Evolutionary conservation across 2,113 vertebrate species (phyloP), one percentile per base, ranked within the genome.

Genomic region (Asarcornis scutulata): DNA sequence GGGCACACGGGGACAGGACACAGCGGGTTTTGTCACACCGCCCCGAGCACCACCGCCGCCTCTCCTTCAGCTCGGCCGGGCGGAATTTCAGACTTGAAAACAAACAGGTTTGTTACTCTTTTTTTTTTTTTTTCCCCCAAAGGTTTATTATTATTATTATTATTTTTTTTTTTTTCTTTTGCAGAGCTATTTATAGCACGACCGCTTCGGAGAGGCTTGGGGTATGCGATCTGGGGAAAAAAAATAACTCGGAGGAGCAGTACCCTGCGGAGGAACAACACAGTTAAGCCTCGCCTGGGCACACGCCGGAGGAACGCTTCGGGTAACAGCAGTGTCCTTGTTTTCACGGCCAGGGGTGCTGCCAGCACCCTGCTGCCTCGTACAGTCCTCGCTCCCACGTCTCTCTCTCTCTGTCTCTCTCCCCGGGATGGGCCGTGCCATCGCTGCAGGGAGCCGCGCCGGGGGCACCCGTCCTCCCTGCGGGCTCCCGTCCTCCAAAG

Each of bases 271-370:
- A 86, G 89, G 85, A 87, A 77, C 53, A 60, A 86, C 94, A 92
- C 92, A 88, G 96, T 83, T 96, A 96, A 96, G 91, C 96, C 95
- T 96, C 86, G 38, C 86, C 96, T 92, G 93, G 91, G 91, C 91
- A 95, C 93, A 42, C 38, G 63, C 89, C 0, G 86, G 68, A 91
- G 93, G 74, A 94, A 87, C 6, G 66, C 91, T 89, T 77, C 46
- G 52, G 91, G 89, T 93, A 87, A 89, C 95, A 93, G 40, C 62
- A 93, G 95, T 87, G 96, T 96, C 95, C 95, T 95, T 87, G 90
- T 90, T 82, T 83, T 95, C 78, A 88, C 20, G 27, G 88, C 88
- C 17, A 10, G 60, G 71, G 85, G 81, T 23, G 90, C 78, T 52
- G 93, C 86, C 79, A 59, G 91, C 74, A 71, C 88, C 62, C 90